Conservation (phyloP, 2,113 vertebrate species). For the Pristiophorus japonicus region DNA sequence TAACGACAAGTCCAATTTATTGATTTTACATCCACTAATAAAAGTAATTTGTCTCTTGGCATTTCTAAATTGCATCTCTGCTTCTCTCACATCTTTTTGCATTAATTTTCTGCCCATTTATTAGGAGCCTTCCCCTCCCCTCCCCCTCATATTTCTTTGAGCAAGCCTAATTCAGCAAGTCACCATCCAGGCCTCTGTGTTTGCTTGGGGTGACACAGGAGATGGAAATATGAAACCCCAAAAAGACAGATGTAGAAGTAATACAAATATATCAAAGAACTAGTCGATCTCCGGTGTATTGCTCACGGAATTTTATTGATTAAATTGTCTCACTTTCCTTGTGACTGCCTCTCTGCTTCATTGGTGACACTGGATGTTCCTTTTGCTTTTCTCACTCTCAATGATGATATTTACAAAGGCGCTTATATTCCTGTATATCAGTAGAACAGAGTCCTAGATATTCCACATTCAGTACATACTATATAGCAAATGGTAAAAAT, state of each 20-base stretch:
- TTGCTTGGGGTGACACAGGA: not conserved
- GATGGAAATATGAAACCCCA: not conserved
- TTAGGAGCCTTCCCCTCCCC: not conserved
- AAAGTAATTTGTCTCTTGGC: not conserved
- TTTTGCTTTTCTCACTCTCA: not conserved
- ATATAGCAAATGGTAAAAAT: too few relatives aligned
- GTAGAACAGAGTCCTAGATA: not conserved
- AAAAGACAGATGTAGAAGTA: not conserved
- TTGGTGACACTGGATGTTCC: not conserved
- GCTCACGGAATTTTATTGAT: constrained; percentile 6
- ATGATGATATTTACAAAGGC: not conserved
- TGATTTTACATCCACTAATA: not conserved
- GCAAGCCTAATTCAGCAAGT: not conserved
- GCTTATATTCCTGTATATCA: not conserved
- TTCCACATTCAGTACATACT: not conserved
- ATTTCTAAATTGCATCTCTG: not conserved
- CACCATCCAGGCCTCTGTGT: not conserved
- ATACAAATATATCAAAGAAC: not conserved
- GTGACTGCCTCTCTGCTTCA: not conserved
- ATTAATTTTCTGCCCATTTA: not conserved
- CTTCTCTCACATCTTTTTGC: not conserved
- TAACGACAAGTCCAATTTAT: not conserved
- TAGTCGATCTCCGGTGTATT: not conserved
- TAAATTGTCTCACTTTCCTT: not conserved
- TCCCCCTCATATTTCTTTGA: not conserved